These are phyloP conservation scores for Calephelis virginiensis DNA, from an alignment of 1,140 invertebrate genomes.

Conservation along the genomic window DNA sequence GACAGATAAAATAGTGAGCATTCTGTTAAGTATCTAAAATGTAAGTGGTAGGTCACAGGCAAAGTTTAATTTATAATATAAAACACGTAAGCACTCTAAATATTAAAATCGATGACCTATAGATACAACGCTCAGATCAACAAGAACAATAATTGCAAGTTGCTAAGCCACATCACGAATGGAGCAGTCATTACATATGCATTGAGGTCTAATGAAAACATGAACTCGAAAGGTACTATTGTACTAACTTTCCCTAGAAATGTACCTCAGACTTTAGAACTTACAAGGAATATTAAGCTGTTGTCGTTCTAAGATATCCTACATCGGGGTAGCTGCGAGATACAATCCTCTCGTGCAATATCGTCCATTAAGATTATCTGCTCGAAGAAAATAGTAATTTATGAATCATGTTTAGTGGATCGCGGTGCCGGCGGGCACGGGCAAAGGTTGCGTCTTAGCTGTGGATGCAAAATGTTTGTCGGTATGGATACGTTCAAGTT, in stretches of 20 bases:
- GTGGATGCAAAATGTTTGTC: neutral
- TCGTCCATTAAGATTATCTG: conserved; percentile 18
- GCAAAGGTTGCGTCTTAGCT: neutral
- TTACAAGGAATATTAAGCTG: conserved; percentile 39
- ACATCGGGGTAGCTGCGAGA: conserved; percentile 1
- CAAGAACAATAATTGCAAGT: neutral
- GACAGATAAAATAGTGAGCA: too few relatives aligned
- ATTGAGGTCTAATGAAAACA: conserved; percentile 32
- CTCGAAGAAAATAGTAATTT: conserved; percentile 14
- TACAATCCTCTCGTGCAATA: conserved; percentile 16
- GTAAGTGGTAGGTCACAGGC: too few relatives aligned
- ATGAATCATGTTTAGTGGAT: neutral
- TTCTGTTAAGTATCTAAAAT: too few relatives aligned
- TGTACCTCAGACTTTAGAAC: conserved; percentile 36
- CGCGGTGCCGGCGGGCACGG: neutral
- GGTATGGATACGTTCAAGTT: too few relatives aligned
- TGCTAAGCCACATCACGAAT: neutral
- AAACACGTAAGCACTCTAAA: too few relatives aligned
- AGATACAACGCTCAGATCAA: neutral
- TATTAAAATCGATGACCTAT: neutral
- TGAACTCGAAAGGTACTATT: conserved; percentile 35
- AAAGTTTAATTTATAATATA: too few relatives aligned
- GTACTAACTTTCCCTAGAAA: conserved; percentile 32
- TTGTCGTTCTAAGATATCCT: conserved; percentile 10
- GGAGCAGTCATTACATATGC: conserved; percentile 23